Evolutionary conservation across 2,888 invertebrate genomes (phyloP), one percentile per base, ranked within the genome.

Genomic region (Magallana nippona): DNA sequence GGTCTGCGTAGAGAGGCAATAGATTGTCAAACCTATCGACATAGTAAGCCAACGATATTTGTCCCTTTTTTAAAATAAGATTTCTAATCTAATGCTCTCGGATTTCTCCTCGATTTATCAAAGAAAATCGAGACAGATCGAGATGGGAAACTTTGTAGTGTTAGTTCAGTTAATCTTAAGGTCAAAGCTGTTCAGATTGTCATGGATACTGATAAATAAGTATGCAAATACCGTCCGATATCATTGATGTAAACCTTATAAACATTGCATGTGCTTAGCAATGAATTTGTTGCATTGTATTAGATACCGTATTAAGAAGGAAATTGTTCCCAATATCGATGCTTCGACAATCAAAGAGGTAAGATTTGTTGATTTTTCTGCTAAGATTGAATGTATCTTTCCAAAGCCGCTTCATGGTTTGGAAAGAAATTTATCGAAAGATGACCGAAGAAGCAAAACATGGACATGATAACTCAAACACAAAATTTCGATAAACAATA

Each of bases 141-240:
- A 32, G 15, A 71, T 71, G 71, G 13, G 71, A 22, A 71, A 71
- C 27, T 60, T 60, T 60, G n/a, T 19, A 19, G n/a, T 60, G 60
- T 60, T 60, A 32, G 32, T 71, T 71, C 71, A 22, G 32, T 71
- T 71, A 71, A 71, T 71, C 71, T 71, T 13, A 60, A 22, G 71
- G 71, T 71, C 71, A 71, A 71, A 71, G 15, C 27, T 71, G 71
- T 71, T 27, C 71, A 71, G 15, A 32, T 71, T 32, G 15, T 15
- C 71, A 71, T 71, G 71, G 71, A 71, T 71, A 71, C 71, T 71
- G 71, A 71, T 71, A 71, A 71, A 71, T 71, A 71, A 22, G 32
- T n/a, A 15, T 71, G 71, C 27, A 71, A 71, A 71, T 71, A 15
- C 13, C 71, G 71, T 13, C 71, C 17, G 22, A 27, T 71, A 71